Evolutionary conservation across 2,888 invertebrate genomes (phyloP).

Genomic region (Odontothrips loti): DNA sequence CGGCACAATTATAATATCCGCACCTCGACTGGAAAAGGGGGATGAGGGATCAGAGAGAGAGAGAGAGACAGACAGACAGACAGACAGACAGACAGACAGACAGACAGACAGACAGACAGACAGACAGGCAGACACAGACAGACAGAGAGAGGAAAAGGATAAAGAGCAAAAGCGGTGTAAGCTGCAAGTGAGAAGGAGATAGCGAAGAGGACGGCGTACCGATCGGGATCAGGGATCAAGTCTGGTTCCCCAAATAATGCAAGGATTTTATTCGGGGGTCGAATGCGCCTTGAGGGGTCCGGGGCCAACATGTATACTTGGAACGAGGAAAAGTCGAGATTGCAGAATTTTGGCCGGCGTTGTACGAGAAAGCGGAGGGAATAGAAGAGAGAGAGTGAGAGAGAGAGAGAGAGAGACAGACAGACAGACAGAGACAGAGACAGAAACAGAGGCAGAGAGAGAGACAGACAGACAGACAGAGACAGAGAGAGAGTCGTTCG

Average conservation of each 20-base stretch:
- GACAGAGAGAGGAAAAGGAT: neutral
- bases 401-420: neutral
- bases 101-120: neutral
- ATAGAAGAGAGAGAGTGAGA: neutral
- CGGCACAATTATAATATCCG: conserved; percentile 23
- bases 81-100: neutral
- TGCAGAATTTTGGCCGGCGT: neutral
- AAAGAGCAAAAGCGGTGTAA: too few relatives aligned
- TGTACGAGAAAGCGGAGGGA: neutral
- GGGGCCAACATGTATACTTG: neutral
- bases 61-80: neutral
- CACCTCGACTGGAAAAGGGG: neutral
- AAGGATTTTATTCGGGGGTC: neutral
- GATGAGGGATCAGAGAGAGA: neutral
- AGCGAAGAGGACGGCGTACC: neutral
- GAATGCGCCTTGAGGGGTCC: neutral
- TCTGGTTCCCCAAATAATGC: conserved; percentile 15
- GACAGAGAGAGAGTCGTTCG: too few relatives aligned
- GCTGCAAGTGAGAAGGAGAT: too few relatives aligned
- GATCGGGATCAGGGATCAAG: neutral
- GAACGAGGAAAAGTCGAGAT: neutral
- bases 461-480: too few relatives aligned
- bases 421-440: neutral
- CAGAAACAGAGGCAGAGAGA: neutral
- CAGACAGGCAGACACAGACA: neutral